Percentiles rank a stretch among this genome's conserved stretches.
These are phyloP conservation scores for Lathronympha strigana DNA, from an alignment of 2,888 invertebrate species.

Conservation along the genomic window DNA sequence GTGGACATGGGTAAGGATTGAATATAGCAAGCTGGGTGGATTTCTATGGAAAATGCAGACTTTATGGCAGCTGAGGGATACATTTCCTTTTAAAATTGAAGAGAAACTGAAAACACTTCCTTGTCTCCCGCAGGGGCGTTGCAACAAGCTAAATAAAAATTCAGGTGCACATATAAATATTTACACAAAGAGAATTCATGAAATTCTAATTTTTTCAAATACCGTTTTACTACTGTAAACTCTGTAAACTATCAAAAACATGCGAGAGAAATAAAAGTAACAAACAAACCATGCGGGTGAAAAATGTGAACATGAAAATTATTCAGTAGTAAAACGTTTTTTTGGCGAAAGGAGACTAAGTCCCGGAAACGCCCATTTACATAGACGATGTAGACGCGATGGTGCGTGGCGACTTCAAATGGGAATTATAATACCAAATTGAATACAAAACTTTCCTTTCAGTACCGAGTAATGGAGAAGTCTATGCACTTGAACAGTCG, in stretches of 20 bases:
- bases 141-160: conserved; percentile 76
- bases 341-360: conserved; percentile 76
- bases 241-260: conserved; percentile 3
- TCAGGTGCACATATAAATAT: conserved; percentile 75
- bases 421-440: conserved; percentile 85
- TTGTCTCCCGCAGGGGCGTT: conserved; percentile 73
- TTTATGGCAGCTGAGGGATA: conserved; percentile 82
- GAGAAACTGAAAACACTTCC: conserved; percentile 79
- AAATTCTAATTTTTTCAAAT: conserved; percentile 49
- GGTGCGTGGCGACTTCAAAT: conserved; percentile 84
- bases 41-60: conserved; percentile 83
- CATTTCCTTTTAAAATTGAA: conserved; percentile 83
- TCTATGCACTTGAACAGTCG: conserved; percentile 84
- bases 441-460: conserved; percentile 86
- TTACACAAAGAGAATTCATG: conserved; percentile 69
- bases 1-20: conserved; percentile 79
- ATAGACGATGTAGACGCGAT: conserved; percentile 83
- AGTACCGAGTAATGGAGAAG: conserved; percentile 84
- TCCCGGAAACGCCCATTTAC: conserved; percentile 82
- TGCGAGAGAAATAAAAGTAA: conserved; percentile 23
- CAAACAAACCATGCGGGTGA: conserved; percentile 53
- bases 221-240: background rate
- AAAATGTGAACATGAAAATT: conserved; percentile 57
- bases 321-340: conserved; percentile 60
- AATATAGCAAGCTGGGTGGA: conserved; percentile 73